phyloP scores from a whole-genome alignment of 2,797 vertebrate species.

The Hemibagrus guttatus region DNA sequence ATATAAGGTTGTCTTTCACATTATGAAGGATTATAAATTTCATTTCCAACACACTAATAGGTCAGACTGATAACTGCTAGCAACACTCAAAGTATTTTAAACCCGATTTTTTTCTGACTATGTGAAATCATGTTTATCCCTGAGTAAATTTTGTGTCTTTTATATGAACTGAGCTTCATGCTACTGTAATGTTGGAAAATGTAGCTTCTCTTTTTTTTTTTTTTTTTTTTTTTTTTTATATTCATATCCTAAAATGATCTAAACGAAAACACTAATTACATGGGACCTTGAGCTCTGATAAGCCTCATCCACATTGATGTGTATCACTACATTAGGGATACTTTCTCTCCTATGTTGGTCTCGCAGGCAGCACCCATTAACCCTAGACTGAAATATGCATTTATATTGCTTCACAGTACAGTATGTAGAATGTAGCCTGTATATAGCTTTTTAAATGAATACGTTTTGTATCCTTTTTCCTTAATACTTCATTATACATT shows the following conservation, averaged over 20 bases:
- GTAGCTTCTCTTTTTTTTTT: slow-evolving; percentile 26
- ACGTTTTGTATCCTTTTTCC: slow-evolving; percentile 89
- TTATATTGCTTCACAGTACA: slow-evolving; percentile 81
- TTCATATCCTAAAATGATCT: slow-evolving; percentile 32
- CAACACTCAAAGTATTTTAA: slow-evolving; percentile 21
- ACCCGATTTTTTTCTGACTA: not conserved
- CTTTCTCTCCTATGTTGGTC: slow-evolving; percentile 82
- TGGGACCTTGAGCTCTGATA: slow-evolving; percentile 63
- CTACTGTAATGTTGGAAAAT: slow-evolving; percentile 41
- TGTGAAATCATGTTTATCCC: slow-evolving; percentile 18
- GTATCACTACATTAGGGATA: slow-evolving; percentile 73
- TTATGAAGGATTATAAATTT: not conserved
- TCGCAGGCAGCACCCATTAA: slow-evolving; percentile 85
- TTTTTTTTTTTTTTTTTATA: not conserved
- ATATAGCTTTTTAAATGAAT: slow-evolving; percentile 96
- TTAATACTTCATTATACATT: slow-evolving; percentile 86
- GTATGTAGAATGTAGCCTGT: slow-evolving; percentile 99
- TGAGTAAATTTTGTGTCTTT: not conserved
- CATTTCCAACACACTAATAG: slow-evolving; percentile 25
- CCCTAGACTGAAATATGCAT: slow-evolving; percentile 76
- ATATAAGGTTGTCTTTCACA: slow-evolving; percentile 6
- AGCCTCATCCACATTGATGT: slow-evolving; percentile 72
- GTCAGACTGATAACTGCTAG: slow-evolving; percentile 15
- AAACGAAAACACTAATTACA: slow-evolving; percentile 60
- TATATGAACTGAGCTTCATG: slow-evolving; percentile 2